Base-by-base conservation (phyloP, 2,797 vertebrate genomes). In the Phaenicophaeus curvirostris region DNA sequence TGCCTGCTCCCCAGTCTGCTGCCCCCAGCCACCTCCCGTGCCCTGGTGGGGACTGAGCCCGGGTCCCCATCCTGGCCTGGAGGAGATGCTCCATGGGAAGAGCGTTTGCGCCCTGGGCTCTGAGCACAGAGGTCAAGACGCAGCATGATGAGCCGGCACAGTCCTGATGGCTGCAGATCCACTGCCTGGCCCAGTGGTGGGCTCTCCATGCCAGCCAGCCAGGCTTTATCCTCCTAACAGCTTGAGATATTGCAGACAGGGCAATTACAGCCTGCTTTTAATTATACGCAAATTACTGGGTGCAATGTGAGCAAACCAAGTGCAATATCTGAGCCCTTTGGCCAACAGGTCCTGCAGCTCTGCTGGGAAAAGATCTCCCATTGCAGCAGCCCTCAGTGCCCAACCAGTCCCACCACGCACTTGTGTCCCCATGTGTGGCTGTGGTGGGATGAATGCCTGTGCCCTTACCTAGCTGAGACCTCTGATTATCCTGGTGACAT, bases 341-440 rank as follows among this genome's bases (percentile, higher is more conserved):
- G 62, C 23, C 66, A 55, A n/a, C 8, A 41, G 65, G 23, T 42
- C 68, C 48, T 21, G 53, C 46, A 74, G 65, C 39, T 83, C 68
- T 65, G 54, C 55, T 11, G 55, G 5, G 61, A 46, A 37, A 46
- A 3, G 15, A 6, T 7, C 35, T 59, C 25, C 48, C 1, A 0
- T 1, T 30, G 31, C 63, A 65, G 57, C n/a, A 46, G 23, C 24
- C 20, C 59, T 44, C 7, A 4, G 28, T 3, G 8, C 28, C 42
- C 14, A 7, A 15, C 41, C 1, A 1, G 35, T 20, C 37, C 31
- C 55, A 33, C 12, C 0, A 1, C 44, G 67, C 6, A 2, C 57
- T 33, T 4, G 1, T 0, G 0, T 31, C 62, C 44, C 37, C 2
- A 0, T 11, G 20, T 0, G 1, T 13, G 28, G 42, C 54, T 2